phyloP scores from a whole-genome alignment of 2,797 vertebrate species.

The Gastrophryne carolinensis region DNA sequence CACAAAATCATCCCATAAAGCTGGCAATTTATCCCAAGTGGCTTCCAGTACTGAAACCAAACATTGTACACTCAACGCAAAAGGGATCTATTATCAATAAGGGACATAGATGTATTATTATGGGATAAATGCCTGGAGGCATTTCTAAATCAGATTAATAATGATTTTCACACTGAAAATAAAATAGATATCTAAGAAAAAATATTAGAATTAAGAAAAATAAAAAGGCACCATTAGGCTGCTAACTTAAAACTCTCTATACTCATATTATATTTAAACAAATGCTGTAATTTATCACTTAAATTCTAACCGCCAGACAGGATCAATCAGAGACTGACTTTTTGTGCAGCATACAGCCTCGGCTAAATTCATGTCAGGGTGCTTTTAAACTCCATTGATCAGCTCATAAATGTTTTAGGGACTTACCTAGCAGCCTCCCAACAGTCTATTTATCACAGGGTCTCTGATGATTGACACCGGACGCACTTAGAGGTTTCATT shows the following conservation, averaged over 20 bases:
- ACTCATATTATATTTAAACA: slow-evolving; percentile 51
- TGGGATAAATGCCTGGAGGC: slow-evolving; percentile 36
- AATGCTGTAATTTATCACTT: slow-evolving; percentile 54
- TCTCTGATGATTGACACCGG: slow-evolving; percentile 58
- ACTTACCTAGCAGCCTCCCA: slow-evolving; percentile 56
- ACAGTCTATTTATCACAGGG: slow-evolving; percentile 58
- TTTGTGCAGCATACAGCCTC: slow-evolving; percentile 62
- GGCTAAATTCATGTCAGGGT: slow-evolving; percentile 66
- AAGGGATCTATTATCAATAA: slow-evolving; percentile 49
- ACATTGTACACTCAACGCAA: slow-evolving; percentile 41
- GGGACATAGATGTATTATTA: slow-evolving; percentile 35
- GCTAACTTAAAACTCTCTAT: slow-evolving; percentile 26
- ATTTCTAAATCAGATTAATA: slow-evolving; percentile 51
- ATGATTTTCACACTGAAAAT: slow-evolving; percentile 40
- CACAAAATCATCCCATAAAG: slow-evolving; percentile 21
- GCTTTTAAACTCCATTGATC: slow-evolving; percentile 67
- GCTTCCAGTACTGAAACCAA: slow-evolving; percentile 30
- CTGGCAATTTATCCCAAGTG: slow-evolving; percentile 35
- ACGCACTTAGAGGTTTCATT: slow-evolving; percentile 22
- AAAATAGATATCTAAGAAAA: slow-evolving; percentile 13
- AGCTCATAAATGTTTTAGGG: slow-evolving; percentile 69
- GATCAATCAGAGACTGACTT: slow-evolving; percentile 74
- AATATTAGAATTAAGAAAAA: neutral
- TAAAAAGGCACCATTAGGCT: neutral
- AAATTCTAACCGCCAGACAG: slow-evolving; percentile 64